phyloP scores from a whole-genome alignment of 2,113 vertebrate species.

The Leptocoma aspasia region DNA sequence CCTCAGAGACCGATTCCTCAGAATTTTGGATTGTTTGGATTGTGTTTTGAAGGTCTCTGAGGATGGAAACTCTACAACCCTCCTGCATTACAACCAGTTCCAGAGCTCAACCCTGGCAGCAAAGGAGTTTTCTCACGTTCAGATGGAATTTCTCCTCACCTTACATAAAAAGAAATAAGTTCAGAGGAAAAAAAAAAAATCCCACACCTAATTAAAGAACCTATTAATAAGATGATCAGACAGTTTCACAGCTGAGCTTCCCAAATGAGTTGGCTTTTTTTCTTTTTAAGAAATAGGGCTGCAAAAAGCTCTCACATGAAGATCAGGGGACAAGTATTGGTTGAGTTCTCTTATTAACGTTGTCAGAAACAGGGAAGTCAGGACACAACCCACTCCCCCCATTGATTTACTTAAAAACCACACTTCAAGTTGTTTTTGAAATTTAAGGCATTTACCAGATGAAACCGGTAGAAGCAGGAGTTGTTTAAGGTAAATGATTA shows the following conservation, averaged over 20 bases:
- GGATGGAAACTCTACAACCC: neutral
- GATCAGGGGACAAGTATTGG: neutral
- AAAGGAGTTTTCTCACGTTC: neutral
- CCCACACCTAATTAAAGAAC: constrained; percentile 2
- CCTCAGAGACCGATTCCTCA: neutral
- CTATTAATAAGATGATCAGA: neutral
- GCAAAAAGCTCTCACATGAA: neutral
- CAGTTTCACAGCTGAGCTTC: neutral
- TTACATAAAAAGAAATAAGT: neutral
- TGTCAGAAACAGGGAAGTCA: neutral
- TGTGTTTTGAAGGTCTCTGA: neutral
- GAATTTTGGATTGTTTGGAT: neutral
- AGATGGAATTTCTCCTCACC: neutral
- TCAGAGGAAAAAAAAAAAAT: neutral
- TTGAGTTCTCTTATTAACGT: neutral
- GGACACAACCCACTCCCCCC: neutral
- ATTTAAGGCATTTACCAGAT: neutral
- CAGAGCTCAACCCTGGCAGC: neutral
- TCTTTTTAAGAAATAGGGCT: neutral
- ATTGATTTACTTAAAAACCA: neutral
- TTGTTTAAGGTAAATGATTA: neutral
- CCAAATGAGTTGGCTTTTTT: neutral
- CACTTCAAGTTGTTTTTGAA: neutral
- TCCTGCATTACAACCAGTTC: neutral
- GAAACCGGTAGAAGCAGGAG: neutral